Evolutionary conservation across 2,797 vertebrate species (phyloP).

Genomic region (Chelon auratus): DNA sequence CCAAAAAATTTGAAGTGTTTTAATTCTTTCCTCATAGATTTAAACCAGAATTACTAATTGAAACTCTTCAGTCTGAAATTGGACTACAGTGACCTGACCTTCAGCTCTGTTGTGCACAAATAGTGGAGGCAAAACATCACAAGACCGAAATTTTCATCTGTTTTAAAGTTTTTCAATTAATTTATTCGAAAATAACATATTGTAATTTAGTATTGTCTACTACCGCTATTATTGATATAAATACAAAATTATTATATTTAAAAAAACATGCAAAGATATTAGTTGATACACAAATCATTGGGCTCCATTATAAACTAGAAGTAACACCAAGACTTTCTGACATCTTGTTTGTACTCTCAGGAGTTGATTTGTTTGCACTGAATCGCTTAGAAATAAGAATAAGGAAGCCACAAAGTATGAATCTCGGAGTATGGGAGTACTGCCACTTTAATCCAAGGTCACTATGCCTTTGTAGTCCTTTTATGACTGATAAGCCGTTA

Average conservation of each 20-base stretch:
- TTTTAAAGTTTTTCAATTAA: too few species aligned
- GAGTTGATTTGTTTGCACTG: conserved; percentile 5
- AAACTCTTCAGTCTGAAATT: neutral
- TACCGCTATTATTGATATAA: too few species aligned
- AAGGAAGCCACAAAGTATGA: too few species aligned
- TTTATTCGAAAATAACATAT: too few species aligned
- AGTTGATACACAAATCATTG: neutral
- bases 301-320: neutral
- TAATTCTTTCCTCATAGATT: too few species aligned
- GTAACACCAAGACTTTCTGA: neutral
- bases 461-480: neutral
- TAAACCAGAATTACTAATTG: too few species aligned
- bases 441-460: conserved; percentile 4
- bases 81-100: conserved; percentile 18
- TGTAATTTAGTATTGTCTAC: too few species aligned
- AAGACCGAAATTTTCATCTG: too few species aligned
- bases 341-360: conserved; percentile 2
- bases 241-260: too few species aligned
- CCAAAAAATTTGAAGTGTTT: too few species aligned
- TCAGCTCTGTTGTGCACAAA: conserved; percentile 1
- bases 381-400: neutral
- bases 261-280: neutral
- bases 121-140: neutral
- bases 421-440: too few species aligned
- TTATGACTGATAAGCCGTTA: neutral